These are phyloP conservation scores for Lepetodrilus schrolli DNA, from an alignment of 2,888 invertebrate species.

Conservation along the genomic window DNA sequence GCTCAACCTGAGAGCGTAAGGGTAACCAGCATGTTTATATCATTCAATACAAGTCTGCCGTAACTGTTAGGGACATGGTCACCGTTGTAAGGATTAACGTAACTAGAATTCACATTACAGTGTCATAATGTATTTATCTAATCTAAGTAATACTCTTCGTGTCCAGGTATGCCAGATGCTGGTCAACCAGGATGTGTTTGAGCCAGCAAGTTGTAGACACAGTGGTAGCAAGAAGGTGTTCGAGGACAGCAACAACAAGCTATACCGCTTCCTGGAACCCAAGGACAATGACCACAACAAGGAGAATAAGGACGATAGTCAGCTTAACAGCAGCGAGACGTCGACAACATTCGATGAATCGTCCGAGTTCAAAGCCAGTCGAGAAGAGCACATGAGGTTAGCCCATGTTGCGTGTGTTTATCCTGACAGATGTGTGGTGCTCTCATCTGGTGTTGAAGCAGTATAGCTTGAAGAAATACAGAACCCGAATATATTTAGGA, in stretches of 20 bases:
- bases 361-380: not conserved
- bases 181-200: constrained; percentile 71
- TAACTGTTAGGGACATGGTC: too few species aligned
- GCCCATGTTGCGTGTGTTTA: not conserved
- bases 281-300: constrained; percentile 34
- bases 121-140: not conserved
- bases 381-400: not conserved
- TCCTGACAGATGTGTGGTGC: too few species aligned
- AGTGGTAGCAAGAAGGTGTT: constrained; percentile 55
- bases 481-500: too few species aligned
- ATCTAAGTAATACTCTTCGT: not conserved
- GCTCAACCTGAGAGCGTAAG: too few species aligned
- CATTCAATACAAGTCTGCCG: too few species aligned
- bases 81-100: too few species aligned
- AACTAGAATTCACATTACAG: too few species aligned
- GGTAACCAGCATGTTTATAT: too few species aligned
- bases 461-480: too few species aligned
- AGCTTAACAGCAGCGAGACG: not conserved
- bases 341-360: constrained; percentile 7
- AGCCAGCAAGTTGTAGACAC: constrained; percentile 57
- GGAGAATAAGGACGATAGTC: constrained; percentile 35
- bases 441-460: too few species aligned
- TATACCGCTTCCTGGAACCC: constrained; percentile 63
- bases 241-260: constrained; percentile 70
- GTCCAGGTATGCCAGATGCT: constrained; percentile 69